Evolutionary conservation across 2,797 vertebrate species (phyloP).

Genomic region (Scolopax rusticola): DNA sequence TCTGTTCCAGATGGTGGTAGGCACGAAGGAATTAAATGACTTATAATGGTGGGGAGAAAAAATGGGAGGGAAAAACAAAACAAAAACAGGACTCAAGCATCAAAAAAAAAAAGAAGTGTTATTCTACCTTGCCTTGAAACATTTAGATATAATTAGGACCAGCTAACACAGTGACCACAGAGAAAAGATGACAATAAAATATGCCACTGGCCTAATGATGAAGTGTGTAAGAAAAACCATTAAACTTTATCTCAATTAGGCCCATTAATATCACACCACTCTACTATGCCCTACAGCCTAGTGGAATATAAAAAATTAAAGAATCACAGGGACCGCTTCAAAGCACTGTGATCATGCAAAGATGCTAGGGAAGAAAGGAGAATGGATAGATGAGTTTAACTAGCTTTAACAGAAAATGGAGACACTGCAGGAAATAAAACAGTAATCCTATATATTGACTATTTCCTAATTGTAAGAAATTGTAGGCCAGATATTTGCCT

Average conservation of each 20-base stretch:
- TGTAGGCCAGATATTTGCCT: not conserved
- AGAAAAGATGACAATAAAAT: constrained; percentile 37
- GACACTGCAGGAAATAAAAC: not conserved
- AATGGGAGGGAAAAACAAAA: accelerated
- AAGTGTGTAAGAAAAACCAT: constrained; percentile 50
- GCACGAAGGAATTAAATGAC: not conserved
- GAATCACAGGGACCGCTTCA: constrained; percentile 14
- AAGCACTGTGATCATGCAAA: constrained; percentile 13
- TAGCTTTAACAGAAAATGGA: not conserved
- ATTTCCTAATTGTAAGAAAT: not conserved
- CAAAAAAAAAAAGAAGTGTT: not conserved
- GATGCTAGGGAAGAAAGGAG: not conserved
- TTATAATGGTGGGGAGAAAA: not conserved
- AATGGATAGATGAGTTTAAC: not conserved
- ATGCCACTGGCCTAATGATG: constrained; percentile 40
- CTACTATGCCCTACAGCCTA: constrained; percentile 27
- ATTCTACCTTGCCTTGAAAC: not conserved
- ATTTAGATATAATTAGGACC: constrained; percentile 62
- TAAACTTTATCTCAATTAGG: constrained; percentile 62
- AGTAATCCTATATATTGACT: not conserved
- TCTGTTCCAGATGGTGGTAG: not conserved
- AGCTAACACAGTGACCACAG: not conserved
- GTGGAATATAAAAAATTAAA: not conserved
- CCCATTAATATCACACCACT: constrained; percentile 48
- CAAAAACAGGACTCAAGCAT: not conserved